phyloP scores from a whole-genome alignment of 2,797 vertebrate genomes.

The Molossus molossus region DNA sequence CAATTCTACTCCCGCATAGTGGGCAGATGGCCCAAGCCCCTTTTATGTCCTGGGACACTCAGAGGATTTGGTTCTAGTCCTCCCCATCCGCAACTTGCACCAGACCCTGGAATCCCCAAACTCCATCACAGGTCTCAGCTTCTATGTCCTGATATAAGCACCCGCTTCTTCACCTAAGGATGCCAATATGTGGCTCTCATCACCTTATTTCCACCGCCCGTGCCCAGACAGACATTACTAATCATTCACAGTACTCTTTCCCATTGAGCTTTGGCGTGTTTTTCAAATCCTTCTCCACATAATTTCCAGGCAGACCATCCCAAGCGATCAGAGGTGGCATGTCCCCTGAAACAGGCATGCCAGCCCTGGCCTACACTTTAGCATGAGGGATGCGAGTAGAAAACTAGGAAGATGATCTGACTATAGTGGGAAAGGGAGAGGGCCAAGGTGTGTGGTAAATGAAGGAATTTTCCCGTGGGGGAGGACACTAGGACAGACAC shows the following conservation, averaged over 20 bases:
- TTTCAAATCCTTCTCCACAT: not conserved
- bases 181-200: rapidly evolving
- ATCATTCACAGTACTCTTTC: not conserved
- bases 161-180: not conserved
- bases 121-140: not conserved
- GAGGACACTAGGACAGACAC: not conserved
- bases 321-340: not conserved
- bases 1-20: not conserved
- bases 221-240: not conserved
- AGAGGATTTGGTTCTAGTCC: not conserved
- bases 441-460: rapidly evolving
- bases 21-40: not conserved
- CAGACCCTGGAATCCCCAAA: not conserved
- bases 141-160: not conserved
- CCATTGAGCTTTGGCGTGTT: not conserved
- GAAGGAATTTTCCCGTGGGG: not conserved
- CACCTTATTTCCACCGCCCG: not conserved
- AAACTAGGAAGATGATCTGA: not conserved
- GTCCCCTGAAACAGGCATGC: not conserved
- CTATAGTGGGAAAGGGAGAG: rapidly evolving
- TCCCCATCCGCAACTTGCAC: not conserved
- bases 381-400: not conserved
- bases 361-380: not conserved
- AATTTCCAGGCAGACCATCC: not conserved
- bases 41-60: not conserved